These are phyloP conservation scores for Phalacrocorax brasilianus DNA, from an alignment of 2,113 vertebrate genomes.

Conservation along the genomic window DNA sequence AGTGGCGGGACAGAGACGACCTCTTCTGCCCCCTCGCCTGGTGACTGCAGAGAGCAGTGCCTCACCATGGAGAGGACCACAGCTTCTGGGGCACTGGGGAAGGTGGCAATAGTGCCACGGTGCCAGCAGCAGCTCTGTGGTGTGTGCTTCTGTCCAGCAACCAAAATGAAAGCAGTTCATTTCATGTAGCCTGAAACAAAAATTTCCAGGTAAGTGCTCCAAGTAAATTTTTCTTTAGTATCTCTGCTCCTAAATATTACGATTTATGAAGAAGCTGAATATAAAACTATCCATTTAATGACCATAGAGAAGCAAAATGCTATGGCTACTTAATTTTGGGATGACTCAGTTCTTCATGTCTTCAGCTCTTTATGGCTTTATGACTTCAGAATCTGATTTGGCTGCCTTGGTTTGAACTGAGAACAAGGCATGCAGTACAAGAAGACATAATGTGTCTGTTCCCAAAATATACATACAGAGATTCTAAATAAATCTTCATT, in stretches of 20 bases:
- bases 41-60: neutral
- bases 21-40: neutral
- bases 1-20: neutral
- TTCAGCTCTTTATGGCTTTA: neutral
- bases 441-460: neutral
- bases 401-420: neutral
- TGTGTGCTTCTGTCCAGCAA: accelerated
- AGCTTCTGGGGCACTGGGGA: neutral
- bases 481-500: neutral
- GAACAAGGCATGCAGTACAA: neutral
- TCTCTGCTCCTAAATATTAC: neutral
- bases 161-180: neutral
- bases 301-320: neutral
- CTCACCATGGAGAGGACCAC: accelerated
- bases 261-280: neutral
- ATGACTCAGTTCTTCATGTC: neutral
- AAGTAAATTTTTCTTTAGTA: neutral
- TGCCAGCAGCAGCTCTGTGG: neutral
- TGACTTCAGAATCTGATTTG: neutral
- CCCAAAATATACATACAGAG: neutral
- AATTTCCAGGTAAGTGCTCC: neutral
- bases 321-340: neutral
- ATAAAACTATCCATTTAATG: neutral
- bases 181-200: neutral
- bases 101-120: neutral